A percentile compares a stretch with the other conserved stretches of the same genome.
These are phyloP conservation scores for Tethya wilhelma DNA, from an alignment of 37 sponge, comb jelly and placozoan species.

Conservation along the genomic window DNA sequence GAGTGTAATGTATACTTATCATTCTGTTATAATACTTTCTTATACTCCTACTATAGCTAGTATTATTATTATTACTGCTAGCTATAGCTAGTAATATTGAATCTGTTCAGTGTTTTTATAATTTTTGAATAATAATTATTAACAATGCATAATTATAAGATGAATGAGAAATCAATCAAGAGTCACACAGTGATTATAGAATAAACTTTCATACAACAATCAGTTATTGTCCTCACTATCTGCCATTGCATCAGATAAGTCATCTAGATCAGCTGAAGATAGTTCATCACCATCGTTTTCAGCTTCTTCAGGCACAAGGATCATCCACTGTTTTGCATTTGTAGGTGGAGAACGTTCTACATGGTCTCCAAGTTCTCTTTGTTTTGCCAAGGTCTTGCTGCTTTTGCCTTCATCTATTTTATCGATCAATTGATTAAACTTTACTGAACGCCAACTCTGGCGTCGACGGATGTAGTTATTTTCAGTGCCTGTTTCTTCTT, in stretches of 20 bases:
- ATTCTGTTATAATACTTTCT: not conserved
- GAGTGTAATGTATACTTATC: not conserved
- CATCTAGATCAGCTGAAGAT: not conserved
- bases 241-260: not conserved
- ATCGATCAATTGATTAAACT: not conserved
- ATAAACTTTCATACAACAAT: not conserved
- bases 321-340: not conserved
- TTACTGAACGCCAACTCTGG: not conserved
- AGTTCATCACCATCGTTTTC: not conserved
- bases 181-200: not conserved
- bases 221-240: not conserved
- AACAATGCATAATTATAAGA: not conserved
- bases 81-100: no score
- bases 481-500: not conserved
- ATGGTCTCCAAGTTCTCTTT: not conserved
- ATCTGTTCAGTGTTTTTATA: not conserved
- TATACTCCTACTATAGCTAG: not conserved
- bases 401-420: not conserved
- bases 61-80: no score
- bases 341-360: not conserved
- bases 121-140: not conserved
- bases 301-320: not conserved
- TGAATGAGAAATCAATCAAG: not conserved
- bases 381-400: not conserved
- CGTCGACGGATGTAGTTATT: not conserved